Conservation (phyloP, 2,797 vertebrate species). For the Apogon talboti region DNA sequence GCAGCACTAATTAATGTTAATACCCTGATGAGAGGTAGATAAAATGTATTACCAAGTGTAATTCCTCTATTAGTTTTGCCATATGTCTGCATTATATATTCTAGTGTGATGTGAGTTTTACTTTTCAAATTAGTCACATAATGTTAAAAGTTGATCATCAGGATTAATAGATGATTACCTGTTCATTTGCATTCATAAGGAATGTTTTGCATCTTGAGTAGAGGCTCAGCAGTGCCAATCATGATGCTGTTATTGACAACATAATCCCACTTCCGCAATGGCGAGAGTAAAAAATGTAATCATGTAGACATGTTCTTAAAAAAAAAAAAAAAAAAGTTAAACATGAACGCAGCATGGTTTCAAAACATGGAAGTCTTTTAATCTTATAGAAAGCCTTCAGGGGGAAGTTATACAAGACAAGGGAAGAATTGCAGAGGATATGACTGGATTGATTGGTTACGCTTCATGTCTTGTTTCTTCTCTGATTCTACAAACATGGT, state of each 20-base stretch:
- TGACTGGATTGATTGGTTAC: slow-evolving; percentile 19
- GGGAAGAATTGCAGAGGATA: slow-evolving; percentile 8
- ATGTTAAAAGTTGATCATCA: not conserved
- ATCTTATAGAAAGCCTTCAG: slow-evolving; percentile 15
- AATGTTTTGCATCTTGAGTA: slow-evolving; percentile 2
- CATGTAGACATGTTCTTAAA: not conserved
- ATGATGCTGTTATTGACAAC: slow-evolving; percentile 1
- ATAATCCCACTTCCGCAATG: not conserved
- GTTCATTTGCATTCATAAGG: slow-evolving; percentile 7
- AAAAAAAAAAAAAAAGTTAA: slow-evolving; percentile 10
- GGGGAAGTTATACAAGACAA: slow-evolving; percentile 12
- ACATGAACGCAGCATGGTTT: slow-evolving; percentile 9
- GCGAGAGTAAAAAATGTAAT: slow-evolving; percentile 14
- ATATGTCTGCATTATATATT: not conserved
- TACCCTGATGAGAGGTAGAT: too few species aligned
- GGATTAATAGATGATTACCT: slow-evolving; percentile 2
- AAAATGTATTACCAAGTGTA: too few species aligned
- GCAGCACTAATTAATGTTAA: too few species aligned
- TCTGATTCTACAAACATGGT: slow-evolving; percentile 11
- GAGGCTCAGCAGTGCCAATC: not conserved
- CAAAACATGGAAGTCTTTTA: slow-evolving; percentile 7
- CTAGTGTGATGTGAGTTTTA: not conserved
- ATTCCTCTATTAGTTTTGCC: too few species aligned
- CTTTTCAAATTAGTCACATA: not conserved
- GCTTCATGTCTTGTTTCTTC: slow-evolving; percentile 10